Conservation (phyloP, 2,113 vertebrate species). For the Verasper variegatus region DNA sequence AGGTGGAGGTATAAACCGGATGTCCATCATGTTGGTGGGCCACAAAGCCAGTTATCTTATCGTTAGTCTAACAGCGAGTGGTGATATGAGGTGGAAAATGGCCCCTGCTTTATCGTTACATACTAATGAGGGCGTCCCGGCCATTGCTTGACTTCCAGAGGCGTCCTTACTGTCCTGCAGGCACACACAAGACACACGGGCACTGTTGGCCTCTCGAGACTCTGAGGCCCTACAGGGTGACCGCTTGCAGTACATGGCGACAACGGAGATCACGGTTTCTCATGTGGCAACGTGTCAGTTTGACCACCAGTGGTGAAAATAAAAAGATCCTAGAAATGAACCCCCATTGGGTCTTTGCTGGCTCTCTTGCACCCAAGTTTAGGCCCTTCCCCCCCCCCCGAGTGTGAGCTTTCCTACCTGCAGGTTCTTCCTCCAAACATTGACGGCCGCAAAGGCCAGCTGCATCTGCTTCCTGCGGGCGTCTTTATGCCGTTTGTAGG, state of each 20-base stretch:
- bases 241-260: constrained; percentile 52
- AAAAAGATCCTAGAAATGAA: not conserved
- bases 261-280: constrained; percentile 38
- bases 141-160: constrained; percentile 79
- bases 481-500: constrained; percentile 99
- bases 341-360: constrained; percentile 19
- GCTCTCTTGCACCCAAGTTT: constrained; percentile 12
- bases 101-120: constrained; percentile 68
- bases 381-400: constrained; percentile 15
- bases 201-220: constrained; percentile 62
- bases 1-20: constrained; percentile 28
- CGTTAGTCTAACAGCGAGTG: constrained; percentile 46
- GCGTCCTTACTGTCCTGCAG: constrained; percentile 84
- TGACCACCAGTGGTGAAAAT: constrained; percentile 11
- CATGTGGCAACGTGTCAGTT: constrained; percentile 8
- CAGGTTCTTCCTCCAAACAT: constrained; percentile 99
- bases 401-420: constrained; percentile 88
- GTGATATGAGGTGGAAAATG: constrained; percentile 64
- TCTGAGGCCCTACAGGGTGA: constrained; percentile 26
- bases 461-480: constrained; percentile 99
- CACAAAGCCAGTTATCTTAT: constrained; percentile 33
- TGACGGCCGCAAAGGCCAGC: constrained; percentile 98
- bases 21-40: constrained; percentile 35
- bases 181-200: constrained; percentile 82
- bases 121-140: constrained; percentile 83